phyloP scores from a whole-genome alignment of 2,888 invertebrate genomes.

The Lepidocyrtinus sp. region DNA sequence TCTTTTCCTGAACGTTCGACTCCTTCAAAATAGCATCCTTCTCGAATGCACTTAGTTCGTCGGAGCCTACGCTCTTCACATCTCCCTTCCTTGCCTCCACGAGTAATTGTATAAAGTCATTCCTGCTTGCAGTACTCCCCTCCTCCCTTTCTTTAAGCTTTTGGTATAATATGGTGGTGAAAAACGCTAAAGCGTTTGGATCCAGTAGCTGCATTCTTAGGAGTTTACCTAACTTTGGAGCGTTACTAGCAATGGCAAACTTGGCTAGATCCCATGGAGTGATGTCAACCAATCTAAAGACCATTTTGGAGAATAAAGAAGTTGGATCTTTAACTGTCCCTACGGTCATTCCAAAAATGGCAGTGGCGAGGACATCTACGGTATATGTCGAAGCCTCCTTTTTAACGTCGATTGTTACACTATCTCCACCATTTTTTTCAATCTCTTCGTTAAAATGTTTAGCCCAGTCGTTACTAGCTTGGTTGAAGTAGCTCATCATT shows the following conservation, averaged over 20 bases:
- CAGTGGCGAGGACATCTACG: constrained; percentile 71
- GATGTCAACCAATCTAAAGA: constrained; percentile 15
- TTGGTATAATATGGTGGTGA: constrained; percentile 20
- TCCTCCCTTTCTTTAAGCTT: constrained; percentile 32
- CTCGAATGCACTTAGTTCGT: constrained; percentile 55
- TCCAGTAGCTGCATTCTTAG: background rate
- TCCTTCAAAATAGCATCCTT: constrained; percentile 51
- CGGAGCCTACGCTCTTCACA: constrained; percentile 39
- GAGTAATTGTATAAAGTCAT: constrained; percentile 64
- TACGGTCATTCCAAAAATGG: constrained; percentile 73
- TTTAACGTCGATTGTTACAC: constrained; percentile 12
- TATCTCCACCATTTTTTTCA: background rate
- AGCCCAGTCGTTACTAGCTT: background rate
- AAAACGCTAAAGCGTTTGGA: background rate
- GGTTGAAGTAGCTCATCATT: constrained; percentile 36
- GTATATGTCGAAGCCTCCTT: no score
- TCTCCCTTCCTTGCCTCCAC: constrained; percentile 48
- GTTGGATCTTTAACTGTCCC: constrained; percentile 71
- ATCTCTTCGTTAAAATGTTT: background rate
- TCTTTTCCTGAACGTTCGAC: background rate
- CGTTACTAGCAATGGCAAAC: background rate
- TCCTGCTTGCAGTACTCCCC: constrained; percentile 26
- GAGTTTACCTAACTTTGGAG: background rate
- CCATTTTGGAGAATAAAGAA: constrained; percentile 71
- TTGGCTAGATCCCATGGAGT: no score